A percentile compares a stretch with the other conserved stretches of the same genome.
Conservation (phyloP, 2,888 invertebrate genomes). For the Digitonthophagus gazella region DNA sequence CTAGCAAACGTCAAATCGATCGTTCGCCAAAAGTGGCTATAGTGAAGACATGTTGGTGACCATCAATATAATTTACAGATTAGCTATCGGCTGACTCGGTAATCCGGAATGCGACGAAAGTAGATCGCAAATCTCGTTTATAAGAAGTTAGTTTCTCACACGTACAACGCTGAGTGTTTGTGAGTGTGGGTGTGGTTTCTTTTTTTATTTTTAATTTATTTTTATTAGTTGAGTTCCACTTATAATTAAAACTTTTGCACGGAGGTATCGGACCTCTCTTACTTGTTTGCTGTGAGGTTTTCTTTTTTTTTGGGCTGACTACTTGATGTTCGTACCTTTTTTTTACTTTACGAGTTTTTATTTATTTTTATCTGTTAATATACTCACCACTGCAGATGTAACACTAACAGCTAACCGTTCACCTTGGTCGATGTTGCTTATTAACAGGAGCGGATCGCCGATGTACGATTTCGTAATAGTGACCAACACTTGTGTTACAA, state of each 20-base stretch:
- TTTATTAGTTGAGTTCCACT: conserved; percentile 48
- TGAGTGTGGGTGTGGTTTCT: conserved; percentile 50
- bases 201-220: conserved; percentile 33
- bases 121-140: conserved; percentile 4
- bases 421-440: conserved; percentile 9
- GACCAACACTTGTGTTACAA: conserved; percentile 45
- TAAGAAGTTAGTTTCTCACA: conserved; percentile 50
- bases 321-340: conserved; percentile 50
- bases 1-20: conserved; percentile 10
- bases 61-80: conserved; percentile 49
- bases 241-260: conserved; percentile 35
- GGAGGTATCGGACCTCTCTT: conserved; percentile 36
- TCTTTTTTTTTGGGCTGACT: conserved; percentile 50
- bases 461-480: conserved; percentile 22
- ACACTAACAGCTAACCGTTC: conserved; percentile 45
- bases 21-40: conserved; percentile 3
- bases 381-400: conserved; percentile 53
- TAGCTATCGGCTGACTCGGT: conserved; percentile 50
- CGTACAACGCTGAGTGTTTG: conserved; percentile 49
- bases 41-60: conserved; percentile 38
- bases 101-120: conserved; percentile 35
- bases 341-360: conserved; percentile 26
- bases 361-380: conserved; percentile 38
- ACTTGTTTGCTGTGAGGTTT: conserved; percentile 53
- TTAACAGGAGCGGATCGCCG: conserved; percentile 4